Conservation (phyloP, 2,797 vertebrate species). For the Chloroceryle amazona region DNA sequence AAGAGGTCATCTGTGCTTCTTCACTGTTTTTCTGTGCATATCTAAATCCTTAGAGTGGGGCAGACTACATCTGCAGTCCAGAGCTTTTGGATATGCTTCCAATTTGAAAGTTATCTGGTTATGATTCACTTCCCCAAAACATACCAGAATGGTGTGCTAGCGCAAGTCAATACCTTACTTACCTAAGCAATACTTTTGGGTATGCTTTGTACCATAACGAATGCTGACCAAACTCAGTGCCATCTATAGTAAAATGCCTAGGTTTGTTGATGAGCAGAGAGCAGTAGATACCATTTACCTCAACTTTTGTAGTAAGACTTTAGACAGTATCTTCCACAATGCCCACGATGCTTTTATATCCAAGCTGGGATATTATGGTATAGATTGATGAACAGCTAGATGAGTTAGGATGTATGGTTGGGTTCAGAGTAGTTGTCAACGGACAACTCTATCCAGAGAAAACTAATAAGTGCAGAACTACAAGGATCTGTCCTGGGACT, state of each 20-base stretch:
- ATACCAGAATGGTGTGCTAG: neutral
- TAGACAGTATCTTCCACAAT: neutral
- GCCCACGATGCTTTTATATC: neutral
- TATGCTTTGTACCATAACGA: neutral
- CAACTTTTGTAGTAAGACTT: neutral
- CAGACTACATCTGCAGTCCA: neutral
- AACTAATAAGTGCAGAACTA: neutral
- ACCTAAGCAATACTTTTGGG: neutral
- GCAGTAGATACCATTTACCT: neutral
- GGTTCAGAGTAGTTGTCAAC: neutral
- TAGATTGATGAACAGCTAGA: neutral
- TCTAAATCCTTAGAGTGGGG: neutral
- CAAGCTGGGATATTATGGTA: neutral
- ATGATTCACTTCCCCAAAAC: neutral
- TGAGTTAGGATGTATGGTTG: neutral
- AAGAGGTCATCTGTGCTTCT: neutral
- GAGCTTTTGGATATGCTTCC: neutral
- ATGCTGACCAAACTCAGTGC: neutral
- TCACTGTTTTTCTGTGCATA: neutral
- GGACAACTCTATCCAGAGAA: neutral
- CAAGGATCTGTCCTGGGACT: neutral
- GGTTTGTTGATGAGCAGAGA: neutral
- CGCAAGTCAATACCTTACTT: neutral
- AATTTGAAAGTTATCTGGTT: neutral
- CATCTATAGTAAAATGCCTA: neutral